Conservation (phyloP, 2,113 vertebrate species). For the Petaurus breviceps region DNA sequence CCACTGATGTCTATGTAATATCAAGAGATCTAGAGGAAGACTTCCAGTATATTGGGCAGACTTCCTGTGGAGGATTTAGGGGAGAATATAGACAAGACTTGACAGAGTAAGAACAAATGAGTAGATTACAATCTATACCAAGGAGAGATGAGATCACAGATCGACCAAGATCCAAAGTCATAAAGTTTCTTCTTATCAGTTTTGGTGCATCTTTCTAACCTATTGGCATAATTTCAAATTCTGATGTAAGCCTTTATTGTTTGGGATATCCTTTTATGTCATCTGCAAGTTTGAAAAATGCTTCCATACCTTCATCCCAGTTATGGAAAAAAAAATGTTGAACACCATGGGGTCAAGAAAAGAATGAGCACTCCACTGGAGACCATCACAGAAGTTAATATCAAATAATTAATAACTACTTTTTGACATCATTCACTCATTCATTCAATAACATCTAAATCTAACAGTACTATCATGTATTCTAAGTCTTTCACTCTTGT, state of each 20-base stretch:
- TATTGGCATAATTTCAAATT: neutral
- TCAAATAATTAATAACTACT: neutral
- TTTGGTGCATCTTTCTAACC: neutral
- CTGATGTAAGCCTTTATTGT: neutral
- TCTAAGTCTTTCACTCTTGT: neutral
- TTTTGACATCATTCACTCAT: neutral
- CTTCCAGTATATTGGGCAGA: neutral
- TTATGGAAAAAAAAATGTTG: neutral
- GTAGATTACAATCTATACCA: neutral
- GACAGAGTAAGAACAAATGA: neutral
- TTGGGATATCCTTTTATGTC: neutral
- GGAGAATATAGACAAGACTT: neutral
- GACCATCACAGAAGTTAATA: neutral
- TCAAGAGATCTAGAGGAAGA: neutral
- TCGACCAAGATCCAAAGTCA: neutral
- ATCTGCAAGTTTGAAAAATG: neutral
- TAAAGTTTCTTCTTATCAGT: neutral
- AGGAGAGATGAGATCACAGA: neutral
- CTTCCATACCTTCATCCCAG: neutral
- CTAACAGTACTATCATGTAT: neutral
- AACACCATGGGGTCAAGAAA: neutral
- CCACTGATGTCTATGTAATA: neutral
- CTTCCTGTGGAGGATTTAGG: neutral
- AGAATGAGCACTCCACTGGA: neutral
- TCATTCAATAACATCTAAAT: neutral